Base-by-base conservation (phyloP, 1,140 invertebrate species). In the Kradibia gibbosae region DNA sequence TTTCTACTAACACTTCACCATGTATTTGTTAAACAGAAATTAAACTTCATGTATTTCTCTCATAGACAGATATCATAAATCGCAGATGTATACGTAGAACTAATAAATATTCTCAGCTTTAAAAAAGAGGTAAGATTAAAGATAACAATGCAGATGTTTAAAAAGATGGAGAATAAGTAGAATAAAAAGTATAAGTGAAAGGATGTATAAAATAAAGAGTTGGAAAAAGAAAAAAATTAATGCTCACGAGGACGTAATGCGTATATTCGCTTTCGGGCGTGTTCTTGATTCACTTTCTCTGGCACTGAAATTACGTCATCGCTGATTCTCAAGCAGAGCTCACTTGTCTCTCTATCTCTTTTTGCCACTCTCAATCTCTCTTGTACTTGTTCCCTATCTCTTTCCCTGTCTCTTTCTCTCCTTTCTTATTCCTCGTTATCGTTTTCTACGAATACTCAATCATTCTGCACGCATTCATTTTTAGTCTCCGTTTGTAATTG, bases 231-330 rank as follows among this genome's bases (percentile, higher is more conserved):
- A 82, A 53, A 22, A 22, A 53, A 22, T 20, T 22, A 22, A 70
- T 34, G 13, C 39, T 82, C 42, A 10, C 15, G 62, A 57, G 48
- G 42, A 60, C 80, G 81, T 85, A 82, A 83, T 74, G 76, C 36
- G 17, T n/a, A 77, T 82, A 75, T 55, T 73, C 74, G 71, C 80
- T 42, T 78, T 80, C 80, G 84, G 83, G 83, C 79, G 72, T 78
- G 67, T 80, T 80, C 76, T 82, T 70, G 70, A 82, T 78, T 82
- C 78, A 84, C 85, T 86, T 86, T 86, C 85, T 85, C 85, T 80
- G 74, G 65, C 71, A 70, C 82, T 76, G 62, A 73, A 79, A 84
- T 84, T 84, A 76, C 83, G 62, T 84, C 83, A 84, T 34, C 28
- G 39, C 73, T 65, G 72, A 28, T 36, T 31, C 55, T 11, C 65